These are phyloP conservation scores for Xenopus laevis DNA, from an alignment of 2,113 vertebrate species.

Conservation along the genomic window DNA sequence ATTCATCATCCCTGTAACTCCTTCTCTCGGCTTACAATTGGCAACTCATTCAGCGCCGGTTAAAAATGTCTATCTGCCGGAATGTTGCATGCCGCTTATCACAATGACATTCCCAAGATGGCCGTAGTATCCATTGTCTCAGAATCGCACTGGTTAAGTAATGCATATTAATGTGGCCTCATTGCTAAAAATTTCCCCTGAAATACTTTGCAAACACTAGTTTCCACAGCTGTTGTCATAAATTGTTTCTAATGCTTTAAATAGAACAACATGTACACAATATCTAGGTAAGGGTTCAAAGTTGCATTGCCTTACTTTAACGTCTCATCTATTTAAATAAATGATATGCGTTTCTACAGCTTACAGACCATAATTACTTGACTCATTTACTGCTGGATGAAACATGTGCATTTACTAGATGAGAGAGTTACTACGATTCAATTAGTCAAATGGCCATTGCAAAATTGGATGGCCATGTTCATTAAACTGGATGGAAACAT, in stretches of 20 bases:
- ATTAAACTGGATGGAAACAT: not conserved
- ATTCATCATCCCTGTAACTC: constrained; percentile 26
- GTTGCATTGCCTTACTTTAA: constrained; percentile 8
- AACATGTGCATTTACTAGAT: not conserved
- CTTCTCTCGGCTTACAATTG: constrained; percentile 9
- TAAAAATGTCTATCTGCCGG: constrained; percentile 23
- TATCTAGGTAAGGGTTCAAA: constrained; percentile 5
- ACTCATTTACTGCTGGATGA: constrained; percentile 7
- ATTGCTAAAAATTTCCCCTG: constrained; percentile 8
- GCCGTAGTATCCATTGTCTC: too few species aligned
- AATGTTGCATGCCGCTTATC: not conserved
- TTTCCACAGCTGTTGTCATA: constrained; percentile 14
- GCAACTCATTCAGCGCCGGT: constrained; percentile 24
- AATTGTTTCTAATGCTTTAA: constrained; percentile 12
- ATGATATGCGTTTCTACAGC: constrained; percentile 2
- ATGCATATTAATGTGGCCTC: constrained; percentile 19
- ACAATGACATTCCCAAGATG: constrained; percentile 10
- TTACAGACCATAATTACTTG: constrained; percentile 18
- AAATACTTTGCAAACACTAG: not conserved
- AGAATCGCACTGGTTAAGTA: constrained; percentile 9
- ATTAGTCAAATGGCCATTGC: too few species aligned
- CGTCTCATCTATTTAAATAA: not conserved
- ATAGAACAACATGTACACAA: constrained; percentile 8
- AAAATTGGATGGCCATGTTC: not conserved
- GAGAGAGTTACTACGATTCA: not conserved